These are phyloP conservation scores for Polypedilum vanderplanki DNA, from an alignment of 1,140 invertebrate species.

Conservation along the genomic window DNA sequence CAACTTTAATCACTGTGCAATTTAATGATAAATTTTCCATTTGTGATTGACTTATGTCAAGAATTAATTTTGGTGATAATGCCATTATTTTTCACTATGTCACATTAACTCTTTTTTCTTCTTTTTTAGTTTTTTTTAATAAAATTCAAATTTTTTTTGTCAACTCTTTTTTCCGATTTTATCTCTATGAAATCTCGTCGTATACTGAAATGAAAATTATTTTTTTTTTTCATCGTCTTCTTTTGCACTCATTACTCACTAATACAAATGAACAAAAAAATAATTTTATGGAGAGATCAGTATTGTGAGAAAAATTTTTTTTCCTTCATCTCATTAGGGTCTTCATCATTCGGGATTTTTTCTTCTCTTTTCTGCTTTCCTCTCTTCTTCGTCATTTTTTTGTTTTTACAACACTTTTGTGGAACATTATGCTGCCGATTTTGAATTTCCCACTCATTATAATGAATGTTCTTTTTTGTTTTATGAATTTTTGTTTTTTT, in stretches of 20 bases:
- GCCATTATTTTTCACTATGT: background rate
- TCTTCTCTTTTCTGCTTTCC: background rate
- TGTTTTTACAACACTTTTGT: background rate
- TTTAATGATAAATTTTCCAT: slow-evolving; percentile 27
- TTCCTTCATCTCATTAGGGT: background rate
- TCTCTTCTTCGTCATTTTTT: background rate
- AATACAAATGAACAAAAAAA: background rate
- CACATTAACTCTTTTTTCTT: slow-evolving; percentile 5
- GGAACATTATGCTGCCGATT: background rate
- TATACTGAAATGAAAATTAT: background rate
- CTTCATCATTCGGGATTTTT: too few relatives aligned
- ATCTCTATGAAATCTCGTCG: background rate
- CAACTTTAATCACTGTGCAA: background rate
- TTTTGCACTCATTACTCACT: background rate
- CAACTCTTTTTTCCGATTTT: slow-evolving; percentile 1
- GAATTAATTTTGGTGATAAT: slow-evolving; percentile 9
- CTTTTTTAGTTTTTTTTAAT: background rate
- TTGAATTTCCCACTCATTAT: slow-evolving; percentile 2
- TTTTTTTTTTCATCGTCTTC: background rate
- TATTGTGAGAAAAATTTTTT: background rate
- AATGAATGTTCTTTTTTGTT: background rate
- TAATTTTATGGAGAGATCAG: background rate
- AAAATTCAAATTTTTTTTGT: background rate
- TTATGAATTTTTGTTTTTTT: background rate
- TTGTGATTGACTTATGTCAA: slow-evolving; percentile 26